Base-by-base conservation (phyloP, 2,888 invertebrate genomes). In the Agrilus cyanescens region DNA sequence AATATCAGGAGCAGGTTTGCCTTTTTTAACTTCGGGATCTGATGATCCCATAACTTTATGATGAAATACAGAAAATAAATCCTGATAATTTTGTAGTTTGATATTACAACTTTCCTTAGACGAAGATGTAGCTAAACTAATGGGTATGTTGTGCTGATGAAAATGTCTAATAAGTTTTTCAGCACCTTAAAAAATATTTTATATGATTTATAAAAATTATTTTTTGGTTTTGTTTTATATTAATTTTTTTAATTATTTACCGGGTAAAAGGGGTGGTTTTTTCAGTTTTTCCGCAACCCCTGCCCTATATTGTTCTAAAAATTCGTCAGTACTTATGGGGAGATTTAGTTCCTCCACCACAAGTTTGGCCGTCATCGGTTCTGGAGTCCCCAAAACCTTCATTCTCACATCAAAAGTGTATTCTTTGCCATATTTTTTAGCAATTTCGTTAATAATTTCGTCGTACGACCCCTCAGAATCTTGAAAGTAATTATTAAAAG, bases 391-490 rank as follows among this genome's bases (percentile, higher is more conserved):
- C 62, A 75, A 63, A 32, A 70, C 58, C 52, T 67, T 69, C 43
- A 69, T 58, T 57, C 76, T 75, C 14, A 76, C 66, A 46, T 88
- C 86, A 58, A 77, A 76, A 0, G 86, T 85, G 66, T 88, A 94
- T 32, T 70, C 64, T 56, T 83, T 84, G 1, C 83, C 85, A 65
- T 80, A 88, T 49, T 74, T 71, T 5, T 72, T 72, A 50, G 80
- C 80, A 50, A 87, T 75, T 54, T 75, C 73, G 48, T 74, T 72
- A 51, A 83, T 80, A 59, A 85, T 81, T 58, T 76, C 75, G 55
- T 85, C 82, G 63, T 91, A 90, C 13, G 85, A 73, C 38, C 70
- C 72, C 66, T 91, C 90, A 1, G 90, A 86, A 64, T 91, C 90
- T 88, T 69, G 25, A 69, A 66, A 33, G 14, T 33, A 37, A 37